Evolutionary conservation across 2,888 invertebrate species (phyloP).

Genomic region (Gibbula magus): DNA sequence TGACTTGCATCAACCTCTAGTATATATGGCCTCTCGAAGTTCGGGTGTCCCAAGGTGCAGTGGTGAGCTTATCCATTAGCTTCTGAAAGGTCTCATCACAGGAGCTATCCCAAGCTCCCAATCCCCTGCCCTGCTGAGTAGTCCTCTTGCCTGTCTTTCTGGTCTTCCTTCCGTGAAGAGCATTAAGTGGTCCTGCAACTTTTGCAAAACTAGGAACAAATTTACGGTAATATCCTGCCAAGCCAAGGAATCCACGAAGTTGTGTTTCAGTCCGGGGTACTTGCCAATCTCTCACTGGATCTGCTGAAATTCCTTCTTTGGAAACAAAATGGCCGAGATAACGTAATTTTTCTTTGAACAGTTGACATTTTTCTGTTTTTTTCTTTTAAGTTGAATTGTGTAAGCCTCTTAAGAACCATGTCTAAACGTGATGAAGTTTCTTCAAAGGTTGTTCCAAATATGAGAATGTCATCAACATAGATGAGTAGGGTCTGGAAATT

Average conservation of each 20-base stretch:
- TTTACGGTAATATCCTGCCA: conserved; percentile 35
- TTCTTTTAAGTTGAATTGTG: neutral
- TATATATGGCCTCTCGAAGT: conserved; percentile 40
- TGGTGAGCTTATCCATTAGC: conserved; percentile 35
- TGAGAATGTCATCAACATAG: conserved; percentile 48
- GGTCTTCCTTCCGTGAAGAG: conserved; percentile 10
- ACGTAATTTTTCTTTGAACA: conserved; percentile 24
- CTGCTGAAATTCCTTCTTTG: neutral
- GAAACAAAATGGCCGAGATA: conserved; percentile 7
- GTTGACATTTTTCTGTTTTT: conserved; percentile 36
- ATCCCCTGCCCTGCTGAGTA: conserved; percentile 25
- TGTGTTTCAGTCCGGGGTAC: conserved; percentile 2
- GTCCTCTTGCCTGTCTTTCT: neutral
- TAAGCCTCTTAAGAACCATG: conserved; percentile 40
- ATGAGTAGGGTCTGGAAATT: conserved; percentile 33
- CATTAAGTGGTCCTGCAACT: conserved; percentile 34
- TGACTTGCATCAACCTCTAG: conserved; percentile 45
- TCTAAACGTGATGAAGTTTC: conserved; percentile 41
- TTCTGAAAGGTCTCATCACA: conserved; percentile 34
- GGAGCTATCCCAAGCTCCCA: conserved; percentile 1
- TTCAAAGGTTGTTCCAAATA: conserved; percentile 43
- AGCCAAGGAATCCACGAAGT: conserved; percentile 34
- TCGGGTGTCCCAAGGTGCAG: conserved; percentile 45
- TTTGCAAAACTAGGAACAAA: conserved; percentile 34
- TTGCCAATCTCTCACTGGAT: conserved; percentile 19